phyloP scores from a whole-genome alignment of 2,888 invertebrate genomes.

The Baronia brevicornis region DNA sequence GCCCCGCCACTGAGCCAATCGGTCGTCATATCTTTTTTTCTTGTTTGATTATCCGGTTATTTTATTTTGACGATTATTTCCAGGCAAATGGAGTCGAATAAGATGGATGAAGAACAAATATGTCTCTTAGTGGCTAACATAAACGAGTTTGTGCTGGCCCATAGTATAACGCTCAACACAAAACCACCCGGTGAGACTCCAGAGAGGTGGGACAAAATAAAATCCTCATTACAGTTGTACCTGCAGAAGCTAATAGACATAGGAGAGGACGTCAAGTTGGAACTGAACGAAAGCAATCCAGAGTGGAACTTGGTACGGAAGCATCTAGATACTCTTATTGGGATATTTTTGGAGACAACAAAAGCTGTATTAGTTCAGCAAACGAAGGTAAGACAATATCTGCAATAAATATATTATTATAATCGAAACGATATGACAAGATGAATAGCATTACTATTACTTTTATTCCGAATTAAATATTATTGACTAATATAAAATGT shows the following conservation, averaged over 20 bases:
- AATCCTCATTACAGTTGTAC: slow-evolving; percentile 59
- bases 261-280: slow-evolving; percentile 66
- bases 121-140: slow-evolving; percentile 72
- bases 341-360: slow-evolving; percentile 74
- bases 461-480: no score
- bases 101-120: slow-evolving; percentile 56
- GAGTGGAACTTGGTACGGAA: slow-evolving; percentile 55
- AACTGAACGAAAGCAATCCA: slow-evolving; percentile 57
- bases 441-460: no score
- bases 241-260: slow-evolving; percentile 65
- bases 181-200: slow-evolving; percentile 68
- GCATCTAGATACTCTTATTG: slow-evolving; percentile 68
- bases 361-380: slow-evolving; percentile 75
- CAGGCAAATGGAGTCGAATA: slow-evolving; percentile 55
- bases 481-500: no score
- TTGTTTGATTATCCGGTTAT: no score
- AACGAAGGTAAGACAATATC: slow-evolving; percentile 67
- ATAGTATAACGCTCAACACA: slow-evolving; percentile 66
- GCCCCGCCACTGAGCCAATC: no score
- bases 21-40: no score
- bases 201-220: slow-evolving; percentile 68
- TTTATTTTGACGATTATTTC: slow-evolving; percentile 15
- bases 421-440: no score
- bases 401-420: slow-evolving; percentile 1
- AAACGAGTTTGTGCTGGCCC: slow-evolving; percentile 73